A percentile compares a stretch with the other conserved stretches of the same genome.
Evolutionary conservation across 1,140 invertebrate genomes (phyloP).

Genomic region (Diplogasteroides magnus): DNA sequence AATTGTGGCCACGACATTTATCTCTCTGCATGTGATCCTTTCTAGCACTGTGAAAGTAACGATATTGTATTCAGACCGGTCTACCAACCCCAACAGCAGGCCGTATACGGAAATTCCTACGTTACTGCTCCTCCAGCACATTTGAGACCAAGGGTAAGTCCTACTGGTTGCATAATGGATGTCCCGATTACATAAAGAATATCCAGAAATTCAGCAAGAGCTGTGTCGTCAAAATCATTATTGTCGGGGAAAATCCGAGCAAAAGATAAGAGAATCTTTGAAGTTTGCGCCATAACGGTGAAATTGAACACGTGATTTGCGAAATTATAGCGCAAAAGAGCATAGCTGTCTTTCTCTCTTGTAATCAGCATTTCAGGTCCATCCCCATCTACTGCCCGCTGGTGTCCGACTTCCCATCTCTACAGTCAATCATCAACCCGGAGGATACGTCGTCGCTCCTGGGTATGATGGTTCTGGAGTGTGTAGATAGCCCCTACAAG

Average conservation of each 20-base stretch:
- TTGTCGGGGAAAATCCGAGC: background rate
- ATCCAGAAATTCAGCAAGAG: background rate
- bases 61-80: background rate
- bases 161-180: no score
- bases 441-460: background rate
- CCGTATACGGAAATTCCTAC: background rate
- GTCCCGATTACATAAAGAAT: background rate
- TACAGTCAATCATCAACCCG: background rate
- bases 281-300: background rate
- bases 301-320: no score
- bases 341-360: no score
- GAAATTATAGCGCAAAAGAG: no score
- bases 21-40: background rate
- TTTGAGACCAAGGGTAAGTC: no score
- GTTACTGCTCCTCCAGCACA: background rate
- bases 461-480: no score
- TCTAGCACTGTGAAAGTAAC: background rate
- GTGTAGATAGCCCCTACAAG: no score
- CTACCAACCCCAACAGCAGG: background rate
- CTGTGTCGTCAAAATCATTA: background rate
- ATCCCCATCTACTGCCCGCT: background rate
- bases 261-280: background rate
- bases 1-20: background rate
- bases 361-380: no score
- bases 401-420: background rate